Conservation (phyloP, 2,888 invertebrate species). For the Mactromeris polynyma region DNA sequence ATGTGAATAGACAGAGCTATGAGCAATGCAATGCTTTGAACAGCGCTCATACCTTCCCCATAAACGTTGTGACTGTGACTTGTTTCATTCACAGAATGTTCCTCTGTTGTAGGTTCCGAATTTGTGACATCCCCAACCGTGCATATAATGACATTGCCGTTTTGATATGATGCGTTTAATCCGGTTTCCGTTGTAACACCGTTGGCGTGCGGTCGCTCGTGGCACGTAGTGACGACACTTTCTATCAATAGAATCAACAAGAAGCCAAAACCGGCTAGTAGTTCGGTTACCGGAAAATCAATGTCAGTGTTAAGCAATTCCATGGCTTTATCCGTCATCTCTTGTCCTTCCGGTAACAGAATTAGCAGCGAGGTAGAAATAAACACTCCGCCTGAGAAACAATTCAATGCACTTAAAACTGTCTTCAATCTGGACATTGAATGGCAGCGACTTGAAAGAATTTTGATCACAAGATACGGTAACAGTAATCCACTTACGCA, state of each 20-base stretch:
- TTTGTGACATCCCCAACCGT: neutral
- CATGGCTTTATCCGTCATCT: conserved; percentile 74
- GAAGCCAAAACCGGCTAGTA: conserved; percentile 54
- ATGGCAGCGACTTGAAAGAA: conserved; percentile 38
- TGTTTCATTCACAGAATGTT: neutral
- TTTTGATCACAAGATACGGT: conserved; percentile 54
- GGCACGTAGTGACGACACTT: conserved; percentile 36
- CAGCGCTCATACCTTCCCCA: conserved; percentile 21
- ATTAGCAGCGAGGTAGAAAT: conserved; percentile 86
- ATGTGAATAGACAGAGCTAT: conserved; percentile 89
- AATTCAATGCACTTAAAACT: conserved; percentile 73
- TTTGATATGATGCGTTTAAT: conserved; percentile 18
- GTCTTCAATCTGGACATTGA: conserved; percentile 28
- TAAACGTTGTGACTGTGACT: neutral
- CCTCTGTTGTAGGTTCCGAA: neutral
- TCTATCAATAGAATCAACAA: conserved; percentile 54
- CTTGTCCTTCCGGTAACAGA: conserved; percentile 86
- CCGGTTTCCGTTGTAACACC: neutral
- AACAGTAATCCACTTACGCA: conserved; percentile 63
- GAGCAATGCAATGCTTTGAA: conserved; percentile 87
- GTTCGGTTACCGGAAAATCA: conserved; percentile 50
- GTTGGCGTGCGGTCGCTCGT: neutral
- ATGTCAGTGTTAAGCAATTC: conserved; percentile 39
- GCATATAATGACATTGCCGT: conserved; percentile 4
- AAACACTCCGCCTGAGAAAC: conserved; percentile 87